Percentiles rank a stretch among this genome's conserved stretches.
phyloP scores from a whole-genome alignment of 2,113 vertebrate species.

The Petaurus breviceps region DNA sequence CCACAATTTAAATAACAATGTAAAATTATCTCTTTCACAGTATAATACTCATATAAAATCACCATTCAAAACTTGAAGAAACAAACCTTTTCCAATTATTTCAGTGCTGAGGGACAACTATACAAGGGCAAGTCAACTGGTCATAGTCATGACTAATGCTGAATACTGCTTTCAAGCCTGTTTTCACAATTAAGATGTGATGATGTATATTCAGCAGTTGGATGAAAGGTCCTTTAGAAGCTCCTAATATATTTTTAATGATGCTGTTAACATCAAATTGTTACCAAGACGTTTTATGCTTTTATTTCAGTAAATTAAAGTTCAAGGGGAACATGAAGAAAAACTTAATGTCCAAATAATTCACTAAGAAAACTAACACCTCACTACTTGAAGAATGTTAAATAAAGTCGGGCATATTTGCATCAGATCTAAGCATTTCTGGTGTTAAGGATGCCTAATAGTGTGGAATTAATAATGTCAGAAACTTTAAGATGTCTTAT shows the following conservation, averaged over 20 bases:
- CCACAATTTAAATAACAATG: not conserved
- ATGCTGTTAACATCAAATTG: conserved; percentile 38
- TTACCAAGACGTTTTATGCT: conserved; percentile 41
- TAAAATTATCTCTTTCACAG: not conserved
- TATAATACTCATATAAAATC: conserved; percentile 10
- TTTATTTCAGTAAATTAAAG: conserved; percentile 26
- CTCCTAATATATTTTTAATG: conserved; percentile 33
- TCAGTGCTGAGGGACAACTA: not conserved
- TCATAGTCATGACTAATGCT: not conserved
- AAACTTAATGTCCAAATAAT: not conserved
- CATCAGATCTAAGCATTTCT: not conserved
- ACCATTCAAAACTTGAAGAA: conserved; percentile 6
- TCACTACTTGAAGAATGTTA: not conserved
- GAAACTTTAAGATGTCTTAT: conserved; percentile 42
- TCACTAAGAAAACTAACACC: not conserved
- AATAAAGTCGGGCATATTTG: not conserved
- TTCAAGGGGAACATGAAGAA: conserved; percentile 23
- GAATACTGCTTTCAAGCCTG: not conserved
- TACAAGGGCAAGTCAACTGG: not conserved
- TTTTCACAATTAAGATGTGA: conserved; percentile 37
- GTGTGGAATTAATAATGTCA: not conserved
- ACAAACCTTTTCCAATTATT: not conserved
- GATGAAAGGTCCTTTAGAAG: conserved; percentile 30
- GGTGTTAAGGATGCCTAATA: not conserved
- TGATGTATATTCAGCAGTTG: not conserved